phyloP scores from a whole-genome alignment of 2,113 vertebrate genomes.

The Oreochromis aureus region DNA sequence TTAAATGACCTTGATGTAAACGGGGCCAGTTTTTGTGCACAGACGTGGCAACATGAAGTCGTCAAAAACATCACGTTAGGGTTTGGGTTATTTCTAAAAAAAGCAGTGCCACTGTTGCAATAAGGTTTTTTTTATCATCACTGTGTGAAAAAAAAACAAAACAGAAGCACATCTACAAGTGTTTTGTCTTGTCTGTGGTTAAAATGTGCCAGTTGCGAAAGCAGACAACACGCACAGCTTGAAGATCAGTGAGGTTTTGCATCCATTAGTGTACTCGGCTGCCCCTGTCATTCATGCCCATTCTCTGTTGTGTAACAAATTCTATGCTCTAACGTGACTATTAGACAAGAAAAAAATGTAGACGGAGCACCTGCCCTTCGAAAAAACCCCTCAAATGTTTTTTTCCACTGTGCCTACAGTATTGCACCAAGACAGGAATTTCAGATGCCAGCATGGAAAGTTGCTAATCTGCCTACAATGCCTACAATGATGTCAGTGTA shows the following conservation, averaged over 20 bases:
- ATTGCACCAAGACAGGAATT: background rate
- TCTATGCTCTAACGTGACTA: background rate
- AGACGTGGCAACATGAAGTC: background rate
- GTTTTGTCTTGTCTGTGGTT: background rate
- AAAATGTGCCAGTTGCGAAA: background rate
- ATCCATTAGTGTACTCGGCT: background rate
- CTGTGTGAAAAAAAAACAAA: rapidly evolving
- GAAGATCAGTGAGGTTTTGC: background rate
- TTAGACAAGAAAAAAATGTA: background rate
- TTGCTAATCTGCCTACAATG: background rate
- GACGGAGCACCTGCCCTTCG: background rate
- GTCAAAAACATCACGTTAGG: background rate
- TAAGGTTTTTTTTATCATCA: background rate
- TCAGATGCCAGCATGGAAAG: background rate
- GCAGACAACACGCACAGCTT: background rate
- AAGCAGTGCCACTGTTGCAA: background rate
- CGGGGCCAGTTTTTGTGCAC: background rate
- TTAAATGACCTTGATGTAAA: background rate
- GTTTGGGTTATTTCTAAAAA: background rate
- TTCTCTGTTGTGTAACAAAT: background rate
- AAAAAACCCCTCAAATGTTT: background rate
- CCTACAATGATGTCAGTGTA: background rate
- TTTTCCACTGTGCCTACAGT: background rate
- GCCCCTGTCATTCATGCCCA: background rate
- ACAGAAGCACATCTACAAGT: background rate